These are phyloP conservation scores for Deilephila elpenor DNA, from an alignment of 2,888 invertebrate species.

Conservation along the genomic window DNA sequence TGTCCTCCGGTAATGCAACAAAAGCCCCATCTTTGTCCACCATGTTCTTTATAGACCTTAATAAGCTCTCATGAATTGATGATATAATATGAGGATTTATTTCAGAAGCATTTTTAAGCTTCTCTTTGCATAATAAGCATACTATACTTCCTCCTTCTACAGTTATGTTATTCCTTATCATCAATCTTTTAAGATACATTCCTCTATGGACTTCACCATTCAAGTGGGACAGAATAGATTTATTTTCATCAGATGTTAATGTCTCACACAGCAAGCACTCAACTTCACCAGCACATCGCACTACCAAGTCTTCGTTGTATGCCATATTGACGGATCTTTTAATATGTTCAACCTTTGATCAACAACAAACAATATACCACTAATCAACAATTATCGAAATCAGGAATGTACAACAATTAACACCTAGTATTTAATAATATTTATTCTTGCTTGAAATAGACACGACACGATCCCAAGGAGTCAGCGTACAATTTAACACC, in stretches of 20 bases:
- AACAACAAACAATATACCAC: not conserved
- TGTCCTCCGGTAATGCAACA: constrained; percentile 48
- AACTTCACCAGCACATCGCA: constrained; percentile 43
- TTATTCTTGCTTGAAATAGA: too few species aligned
- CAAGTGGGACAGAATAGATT: constrained; percentile 49
- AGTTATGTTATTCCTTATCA: constrained; percentile 52
- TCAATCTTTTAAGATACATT: constrained; percentile 46
- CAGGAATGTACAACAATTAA: too few species aligned
- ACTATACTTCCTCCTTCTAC: constrained; percentile 33
- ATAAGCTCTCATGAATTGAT: constrained; percentile 41
- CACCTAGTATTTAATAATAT: too few species aligned
- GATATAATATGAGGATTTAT: constrained; percentile 48
- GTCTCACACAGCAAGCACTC: constrained; percentile 56
- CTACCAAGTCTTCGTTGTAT: constrained; percentile 55
- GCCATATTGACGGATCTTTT: constrained; percentile 42
- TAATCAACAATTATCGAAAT: too few species aligned
- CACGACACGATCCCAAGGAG: too few species aligned
- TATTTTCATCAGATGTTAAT: constrained; percentile 42
- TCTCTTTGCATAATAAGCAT: constrained; percentile 51
- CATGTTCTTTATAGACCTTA: constrained; percentile 42
- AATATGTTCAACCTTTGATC: not conserved
- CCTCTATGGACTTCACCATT: constrained; percentile 47
- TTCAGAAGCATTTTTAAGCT: constrained; percentile 35
- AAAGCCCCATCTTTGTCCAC: constrained; percentile 55
- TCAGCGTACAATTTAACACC: too few species aligned